These are phyloP conservation scores for Heliothis peltigera DNA, from an alignment of 2,888 invertebrate genomes.

Conservation along the genomic window DNA sequence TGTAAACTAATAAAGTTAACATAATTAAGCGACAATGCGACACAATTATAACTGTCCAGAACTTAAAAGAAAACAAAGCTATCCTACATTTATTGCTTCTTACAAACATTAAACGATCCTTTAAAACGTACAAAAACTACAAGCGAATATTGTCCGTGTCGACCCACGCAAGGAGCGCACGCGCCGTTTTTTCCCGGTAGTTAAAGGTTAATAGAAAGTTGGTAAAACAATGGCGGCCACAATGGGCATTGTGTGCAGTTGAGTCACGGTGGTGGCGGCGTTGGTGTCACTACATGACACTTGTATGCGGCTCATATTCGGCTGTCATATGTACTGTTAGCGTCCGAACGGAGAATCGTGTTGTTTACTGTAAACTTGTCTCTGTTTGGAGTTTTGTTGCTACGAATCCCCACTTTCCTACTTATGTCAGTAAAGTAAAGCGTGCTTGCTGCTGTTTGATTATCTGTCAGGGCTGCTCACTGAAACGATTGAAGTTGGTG, in stretches of 20 bases:
- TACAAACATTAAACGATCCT: conserved; percentile 21
- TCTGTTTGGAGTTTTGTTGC: not conserved
- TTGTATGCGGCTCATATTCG: conserved; percentile 24
- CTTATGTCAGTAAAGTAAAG: too few species aligned
- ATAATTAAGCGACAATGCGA: too few species aligned
- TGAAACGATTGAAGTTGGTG: too few species aligned
- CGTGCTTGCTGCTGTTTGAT: too few species aligned
- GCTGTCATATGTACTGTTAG: conserved; percentile 9
- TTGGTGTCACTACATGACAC: conserved; percentile 51
- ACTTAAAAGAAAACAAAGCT: not conserved
- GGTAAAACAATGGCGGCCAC: conserved; percentile 78
- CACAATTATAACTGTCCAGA: too few species aligned
- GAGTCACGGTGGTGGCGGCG: conserved; percentile 66
- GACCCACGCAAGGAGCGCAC: conserved; percentile 54
- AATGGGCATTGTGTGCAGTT: conserved; percentile 77
- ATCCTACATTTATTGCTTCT: not conserved
- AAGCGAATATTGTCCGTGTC: conserved; percentile 27
- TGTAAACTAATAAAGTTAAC: too few species aligned
- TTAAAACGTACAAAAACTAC: conserved; percentile 26
- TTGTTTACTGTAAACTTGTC: conserved; percentile 4
- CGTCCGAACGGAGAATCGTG: conserved; percentile 14
- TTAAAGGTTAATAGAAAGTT: conserved; percentile 83
- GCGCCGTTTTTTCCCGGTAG: conserved; percentile 72
- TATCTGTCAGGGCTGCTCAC: too few species aligned
- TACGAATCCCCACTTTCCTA: too few species aligned